phyloP scores from a whole-genome alignment of 2,797 vertebrate genomes.

The Labeo calbasu region DNA sequence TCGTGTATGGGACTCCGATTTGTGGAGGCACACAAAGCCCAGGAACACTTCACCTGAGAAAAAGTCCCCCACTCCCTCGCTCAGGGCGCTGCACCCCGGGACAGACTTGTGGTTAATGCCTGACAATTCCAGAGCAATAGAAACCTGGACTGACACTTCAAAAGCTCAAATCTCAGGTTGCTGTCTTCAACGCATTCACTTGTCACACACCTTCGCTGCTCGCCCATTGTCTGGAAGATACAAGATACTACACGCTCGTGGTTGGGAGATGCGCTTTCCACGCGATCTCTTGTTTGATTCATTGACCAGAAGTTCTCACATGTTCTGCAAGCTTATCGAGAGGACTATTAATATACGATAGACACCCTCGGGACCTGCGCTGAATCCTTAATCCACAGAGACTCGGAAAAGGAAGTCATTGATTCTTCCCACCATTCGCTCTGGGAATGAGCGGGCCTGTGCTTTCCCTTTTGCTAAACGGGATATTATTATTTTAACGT shows the following conservation, averaged over 20 bases:
- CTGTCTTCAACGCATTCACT: slow-evolving; percentile 59
- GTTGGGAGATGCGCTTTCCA: slow-evolving; percentile 63
- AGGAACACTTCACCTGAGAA: slow-evolving; percentile 29
- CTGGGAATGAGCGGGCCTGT: slow-evolving; percentile 72
- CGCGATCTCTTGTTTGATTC: slow-evolving; percentile 61
- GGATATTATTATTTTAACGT: slow-evolving; percentile 67
- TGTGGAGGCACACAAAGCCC: slow-evolving; percentile 17
- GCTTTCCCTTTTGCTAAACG: slow-evolving; percentile 70
- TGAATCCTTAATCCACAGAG: slow-evolving; percentile 66
- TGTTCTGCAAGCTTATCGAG: slow-evolving; percentile 65
- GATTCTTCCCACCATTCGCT: slow-evolving; percentile 77
- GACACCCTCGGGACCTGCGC: slow-evolving; percentile 53
- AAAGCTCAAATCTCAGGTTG: slow-evolving; percentile 62
- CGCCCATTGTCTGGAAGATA: slow-evolving; percentile 54
- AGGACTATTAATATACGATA: slow-evolving; percentile 74
- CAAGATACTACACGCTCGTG: slow-evolving; percentile 56
- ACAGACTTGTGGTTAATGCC: slow-evolving; percentile 47
- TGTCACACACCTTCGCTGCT: slow-evolving; percentile 57
- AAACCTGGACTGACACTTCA: slow-evolving; percentile 55
- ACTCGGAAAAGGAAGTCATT: slow-evolving; percentile 74
- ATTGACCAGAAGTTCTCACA: slow-evolving; percentile 65
- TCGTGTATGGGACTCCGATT: neutral
- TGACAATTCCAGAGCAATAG: slow-evolving; percentile 52
- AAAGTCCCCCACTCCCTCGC: slow-evolving; percentile 30
- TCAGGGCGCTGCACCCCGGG: slow-evolving; percentile 9